These are phyloP conservation scores for Andrena bicolor DNA, from an alignment of 2,888 invertebrate genomes.

Conservation along the genomic window DNA sequence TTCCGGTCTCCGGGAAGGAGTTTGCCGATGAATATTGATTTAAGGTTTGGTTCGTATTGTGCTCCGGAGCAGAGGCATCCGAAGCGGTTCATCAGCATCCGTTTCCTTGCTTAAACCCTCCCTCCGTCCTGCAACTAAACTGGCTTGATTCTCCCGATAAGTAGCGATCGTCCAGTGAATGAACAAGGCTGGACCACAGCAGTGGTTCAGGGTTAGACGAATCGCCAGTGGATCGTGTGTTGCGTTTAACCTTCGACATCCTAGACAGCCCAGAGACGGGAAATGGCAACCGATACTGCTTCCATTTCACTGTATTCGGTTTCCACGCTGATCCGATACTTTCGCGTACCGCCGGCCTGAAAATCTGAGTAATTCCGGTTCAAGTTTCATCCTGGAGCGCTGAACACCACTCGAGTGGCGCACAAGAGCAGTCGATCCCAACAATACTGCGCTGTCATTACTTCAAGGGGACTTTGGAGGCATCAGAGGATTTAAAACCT, in stretches of 20 bases:
- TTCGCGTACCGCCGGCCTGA: too few species aligned
- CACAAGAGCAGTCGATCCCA: too few species aligned
- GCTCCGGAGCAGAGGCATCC: neutral
- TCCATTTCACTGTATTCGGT: neutral
- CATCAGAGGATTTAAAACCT: too few species aligned
- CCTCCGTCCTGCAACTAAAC: neutral
- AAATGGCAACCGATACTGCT: neutral
- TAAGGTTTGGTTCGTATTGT: neutral
- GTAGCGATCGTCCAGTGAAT: neutral
- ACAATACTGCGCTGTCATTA: too few species aligned
- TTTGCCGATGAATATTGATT: neutral
- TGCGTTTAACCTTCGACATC: slow-evolving; percentile 18
- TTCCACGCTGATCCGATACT: neutral
- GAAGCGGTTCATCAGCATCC: neutral
- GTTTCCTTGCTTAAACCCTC: neutral
- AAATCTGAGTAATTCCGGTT: too few species aligned
- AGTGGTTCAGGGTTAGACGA: slow-evolving; percentile 31
- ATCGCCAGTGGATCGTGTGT: slow-evolving; percentile 22
- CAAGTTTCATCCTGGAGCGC: too few species aligned
- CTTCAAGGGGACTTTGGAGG: too few species aligned
- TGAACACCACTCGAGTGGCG: too few species aligned
- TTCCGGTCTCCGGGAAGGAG: neutral
- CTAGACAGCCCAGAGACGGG: slow-evolving; percentile 2
- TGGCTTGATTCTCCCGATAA: slow-evolving; percentile 3
- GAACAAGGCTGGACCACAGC: slow-evolving; percentile 10